Conservation (phyloP, 2,888 invertebrate genomes). For the Marronus borbonicus region DNA sequence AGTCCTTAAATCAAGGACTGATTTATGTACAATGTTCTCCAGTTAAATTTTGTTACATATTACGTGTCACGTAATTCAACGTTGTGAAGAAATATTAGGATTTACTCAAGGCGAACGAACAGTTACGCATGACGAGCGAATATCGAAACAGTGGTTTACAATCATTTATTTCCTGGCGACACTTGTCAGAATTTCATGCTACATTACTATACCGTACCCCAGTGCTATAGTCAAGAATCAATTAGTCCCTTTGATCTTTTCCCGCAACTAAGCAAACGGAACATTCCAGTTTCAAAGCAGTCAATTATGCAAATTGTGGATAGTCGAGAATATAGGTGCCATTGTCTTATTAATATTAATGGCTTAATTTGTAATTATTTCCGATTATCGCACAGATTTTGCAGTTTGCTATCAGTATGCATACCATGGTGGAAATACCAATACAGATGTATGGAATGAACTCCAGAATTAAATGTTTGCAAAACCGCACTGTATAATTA, state of each 20-base stretch:
- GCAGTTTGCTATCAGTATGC: background rate
- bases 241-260: slow-evolving; percentile 24
- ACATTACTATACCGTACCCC: background rate
- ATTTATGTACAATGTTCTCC: background rate
- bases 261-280: background rate
- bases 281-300: slow-evolving; percentile 4
- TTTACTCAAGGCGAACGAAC: background rate
- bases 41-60: background rate
- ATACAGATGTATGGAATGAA: too few species aligned
- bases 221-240: slow-evolving; percentile 7
- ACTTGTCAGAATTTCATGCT: background rate
- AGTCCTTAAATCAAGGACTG: background rate
- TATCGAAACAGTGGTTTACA: slow-evolving; percentile 8
- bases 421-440: too few species aligned
- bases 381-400: background rate
- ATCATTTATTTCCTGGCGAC: background rate
- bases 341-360: slow-evolving; percentile 1
- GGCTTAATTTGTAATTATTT: slow-evolving; percentile 5
- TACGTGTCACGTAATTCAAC: background rate
- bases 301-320: slow-evolving; percentile 18
- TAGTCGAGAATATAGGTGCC: background rate
- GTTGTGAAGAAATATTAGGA: background rate
- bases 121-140: background rate
- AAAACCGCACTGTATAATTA: too few species aligned
- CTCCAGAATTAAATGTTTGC: too few species aligned